phyloP scores from a whole-genome alignment of 2,797 vertebrate genomes.

The Pelobates cultripes region DNA sequence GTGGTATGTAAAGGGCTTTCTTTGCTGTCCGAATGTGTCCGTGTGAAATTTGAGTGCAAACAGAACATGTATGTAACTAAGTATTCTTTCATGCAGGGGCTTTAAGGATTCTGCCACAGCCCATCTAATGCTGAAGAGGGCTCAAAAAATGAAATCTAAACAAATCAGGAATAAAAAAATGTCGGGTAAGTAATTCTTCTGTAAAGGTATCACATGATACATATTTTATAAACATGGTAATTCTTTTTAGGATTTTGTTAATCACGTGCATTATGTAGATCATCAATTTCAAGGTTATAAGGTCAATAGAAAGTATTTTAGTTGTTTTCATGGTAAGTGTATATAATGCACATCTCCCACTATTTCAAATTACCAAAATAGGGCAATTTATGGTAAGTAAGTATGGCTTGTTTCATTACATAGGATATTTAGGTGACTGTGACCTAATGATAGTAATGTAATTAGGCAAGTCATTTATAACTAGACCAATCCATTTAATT shows the following conservation, averaged over 20 bases:
- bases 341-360: too few species aligned
- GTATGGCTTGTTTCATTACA: too few species aligned
- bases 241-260: too few species aligned
- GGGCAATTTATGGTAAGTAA: too few species aligned
- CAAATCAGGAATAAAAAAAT: slow-evolving; percentile 71
- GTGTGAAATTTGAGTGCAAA: background rate
- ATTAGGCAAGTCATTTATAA: background rate
- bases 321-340: too few species aligned
- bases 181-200: slow-evolving; percentile 71
- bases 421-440: too few species aligned
- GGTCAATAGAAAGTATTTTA: too few species aligned
- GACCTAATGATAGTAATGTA: background rate
- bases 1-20: slow-evolving; percentile 77
- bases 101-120: slow-evolving; percentile 84
- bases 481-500: background rate
- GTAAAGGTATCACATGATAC: background rate
- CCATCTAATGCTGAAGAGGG: slow-evolving; percentile 88
- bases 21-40: slow-evolving; percentile 21
- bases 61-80: slow-evolving; percentile 20
- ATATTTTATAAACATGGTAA: background rate
- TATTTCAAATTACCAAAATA: too few species aligned
- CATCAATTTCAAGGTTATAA: too few species aligned
- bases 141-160: slow-evolving; percentile 86
- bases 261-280: too few species aligned
- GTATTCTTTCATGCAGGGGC: slow-evolving; percentile 77